phyloP scores from a whole-genome alignment of 2,797 vertebrate species.

The Rallus crepitans region DNA sequence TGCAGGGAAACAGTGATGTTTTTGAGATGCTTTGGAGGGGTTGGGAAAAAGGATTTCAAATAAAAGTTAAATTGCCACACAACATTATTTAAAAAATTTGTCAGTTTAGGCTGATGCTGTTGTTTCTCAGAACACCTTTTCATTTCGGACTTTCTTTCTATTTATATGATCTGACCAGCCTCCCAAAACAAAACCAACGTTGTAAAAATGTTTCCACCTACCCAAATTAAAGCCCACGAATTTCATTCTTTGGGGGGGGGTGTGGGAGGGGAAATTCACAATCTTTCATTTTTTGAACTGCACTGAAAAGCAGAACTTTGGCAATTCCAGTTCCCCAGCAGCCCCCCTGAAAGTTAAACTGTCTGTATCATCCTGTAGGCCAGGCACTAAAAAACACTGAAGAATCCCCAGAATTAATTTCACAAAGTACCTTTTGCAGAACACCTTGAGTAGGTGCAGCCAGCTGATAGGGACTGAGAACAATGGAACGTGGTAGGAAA shows the following conservation, averaged over 20 bases:
- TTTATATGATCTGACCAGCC: neutral
- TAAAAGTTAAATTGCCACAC: neutral
- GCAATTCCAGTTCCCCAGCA: neutral
- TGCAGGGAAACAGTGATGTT: neutral
- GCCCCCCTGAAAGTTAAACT: neutral
- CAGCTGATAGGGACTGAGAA: neutral
- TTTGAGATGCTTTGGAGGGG: neutral
- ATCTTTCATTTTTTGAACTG: neutral
- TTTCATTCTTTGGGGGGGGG: neutral
- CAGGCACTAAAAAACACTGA: neutral
- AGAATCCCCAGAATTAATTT: neutral
- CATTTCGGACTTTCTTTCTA: neutral
- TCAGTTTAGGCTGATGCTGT: neutral
- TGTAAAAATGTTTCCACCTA: neutral
- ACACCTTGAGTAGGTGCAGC: neutral
- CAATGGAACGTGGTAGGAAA: neutral
- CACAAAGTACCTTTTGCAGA: neutral
- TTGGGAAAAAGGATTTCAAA: neutral
- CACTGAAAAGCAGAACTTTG: neutral
- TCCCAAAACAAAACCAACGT: neutral
- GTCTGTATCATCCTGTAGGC: neutral
- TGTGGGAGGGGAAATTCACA: accelerated
- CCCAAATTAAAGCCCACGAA: neutral
- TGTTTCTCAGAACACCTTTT: neutral
- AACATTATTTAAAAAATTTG: neutral